Conservation (phyloP, 2,113 vertebrate species). For the Siniperca knerii region DNA sequence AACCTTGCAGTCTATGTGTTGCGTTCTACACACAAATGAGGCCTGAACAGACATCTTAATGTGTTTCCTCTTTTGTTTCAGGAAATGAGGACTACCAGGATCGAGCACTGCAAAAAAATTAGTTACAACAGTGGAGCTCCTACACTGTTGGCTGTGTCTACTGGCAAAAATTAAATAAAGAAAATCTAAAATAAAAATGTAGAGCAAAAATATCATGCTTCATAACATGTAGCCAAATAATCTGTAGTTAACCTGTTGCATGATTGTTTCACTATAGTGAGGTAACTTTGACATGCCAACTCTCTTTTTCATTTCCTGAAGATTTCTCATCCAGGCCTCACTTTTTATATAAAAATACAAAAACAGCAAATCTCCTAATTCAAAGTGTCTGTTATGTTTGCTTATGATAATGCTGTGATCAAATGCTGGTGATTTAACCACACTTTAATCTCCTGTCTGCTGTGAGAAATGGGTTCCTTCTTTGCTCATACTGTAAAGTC, state of each 20-base stretch:
- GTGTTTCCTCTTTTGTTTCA: constrained; percentile 44
- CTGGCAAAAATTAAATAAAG: not conserved
- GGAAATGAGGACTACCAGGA: constrained; percentile 59
- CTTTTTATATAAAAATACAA: not conserved
- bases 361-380: not conserved
- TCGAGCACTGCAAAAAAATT: constrained; percentile 71
- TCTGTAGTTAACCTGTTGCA: not conserved
- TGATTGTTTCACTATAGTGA: not conserved
- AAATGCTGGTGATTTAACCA: not conserved
- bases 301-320: not conserved
- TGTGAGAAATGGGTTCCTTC: not conserved
- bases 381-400: not conserved
- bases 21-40: not conserved
- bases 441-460: not conserved
- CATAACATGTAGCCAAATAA: not conserved
- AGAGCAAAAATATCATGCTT: no score
- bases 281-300: not conserved
- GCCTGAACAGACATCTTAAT: not conserved
- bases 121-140: constrained; percentile 75
- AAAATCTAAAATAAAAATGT: not conserved
- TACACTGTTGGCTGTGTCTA: constrained; percentile 64
- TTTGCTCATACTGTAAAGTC: not conserved
- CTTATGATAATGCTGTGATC: not conserved
- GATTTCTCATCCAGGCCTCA: not conserved
- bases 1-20: not conserved